These are phyloP conservation scores for Xenus cinereus DNA, from an alignment of 2,113 vertebrate genomes.

Conservation along the genomic window DNA sequence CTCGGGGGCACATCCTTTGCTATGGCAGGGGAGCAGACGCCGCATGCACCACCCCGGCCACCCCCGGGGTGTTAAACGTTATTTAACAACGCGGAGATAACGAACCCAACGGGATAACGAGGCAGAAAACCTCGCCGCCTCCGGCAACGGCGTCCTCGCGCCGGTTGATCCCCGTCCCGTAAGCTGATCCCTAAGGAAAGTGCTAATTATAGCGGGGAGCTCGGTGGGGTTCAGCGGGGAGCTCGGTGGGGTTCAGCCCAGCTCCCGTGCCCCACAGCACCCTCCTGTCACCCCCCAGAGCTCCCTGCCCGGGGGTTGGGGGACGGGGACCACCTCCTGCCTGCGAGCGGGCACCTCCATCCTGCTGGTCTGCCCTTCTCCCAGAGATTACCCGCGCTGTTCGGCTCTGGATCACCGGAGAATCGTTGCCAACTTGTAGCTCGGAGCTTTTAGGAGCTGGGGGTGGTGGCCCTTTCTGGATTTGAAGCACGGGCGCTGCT, in stretches of 20 bases:
- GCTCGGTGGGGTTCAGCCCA: neutral
- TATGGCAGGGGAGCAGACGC: neutral
- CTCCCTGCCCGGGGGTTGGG: neutral
- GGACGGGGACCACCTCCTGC: neutral
- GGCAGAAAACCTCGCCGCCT: neutral
- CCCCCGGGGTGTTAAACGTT: neutral
- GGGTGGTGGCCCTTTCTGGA: neutral
- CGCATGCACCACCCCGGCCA: conserved; percentile 3
- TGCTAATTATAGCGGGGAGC: neutral
- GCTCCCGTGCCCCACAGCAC: neutral
- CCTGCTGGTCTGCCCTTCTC: neutral
- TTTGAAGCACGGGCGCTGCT: accelerated
- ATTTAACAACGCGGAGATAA: accelerated
- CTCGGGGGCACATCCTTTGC: neutral
- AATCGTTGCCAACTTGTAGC: neutral
- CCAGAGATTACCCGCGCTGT: neutral
- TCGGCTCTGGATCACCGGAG: neutral
- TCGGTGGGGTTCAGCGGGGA: neutral
- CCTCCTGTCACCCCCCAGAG: neutral
- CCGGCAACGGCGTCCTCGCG: neutral
- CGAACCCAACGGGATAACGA: accelerated
- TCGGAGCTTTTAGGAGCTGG: neutral
- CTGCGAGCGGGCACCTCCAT: accelerated
- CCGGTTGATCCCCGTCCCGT: neutral
- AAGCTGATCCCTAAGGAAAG: conserved; percentile 24